Evolutionary conservation across 1,140 invertebrate genomes (phyloP), one percentile per base, ranked within the genome.

Genomic region (Drosophila jambulina): DNA sequence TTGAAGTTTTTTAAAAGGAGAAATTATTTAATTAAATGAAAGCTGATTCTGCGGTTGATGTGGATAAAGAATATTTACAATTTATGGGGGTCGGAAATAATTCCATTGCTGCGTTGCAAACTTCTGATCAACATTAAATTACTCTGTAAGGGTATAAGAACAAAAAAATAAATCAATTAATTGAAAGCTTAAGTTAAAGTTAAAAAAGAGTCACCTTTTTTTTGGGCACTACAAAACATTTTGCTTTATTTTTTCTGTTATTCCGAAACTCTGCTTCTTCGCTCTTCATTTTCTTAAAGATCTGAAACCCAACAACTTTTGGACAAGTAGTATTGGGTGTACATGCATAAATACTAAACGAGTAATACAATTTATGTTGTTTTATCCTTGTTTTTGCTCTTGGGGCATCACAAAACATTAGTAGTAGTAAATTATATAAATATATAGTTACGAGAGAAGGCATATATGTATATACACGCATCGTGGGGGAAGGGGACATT

Each of bases 141-240:
- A 21, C 19, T 10, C 19, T 12, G 19, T 2, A 43, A 43, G 10
- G 42, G 19, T 43, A 45, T 13, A 13, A 45, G 15, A 46, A 23
- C 17, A 21, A 25, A 38, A 8, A n/a, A n/a, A n/a, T n/a, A 56
- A 56, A 54, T 36, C 6, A 23, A 23, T 36, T 2, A 34, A 10
- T 53, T 53, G 17, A 32, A 34, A 36, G 19, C 19, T 54, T 23
- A 34, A 15, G 29, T 21, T 34, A 4, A 9, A 10, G 4, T 7
- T 46, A 6, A 19, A 27, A 59, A n/a, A 32, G 17, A 58, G 4
- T n/a, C 46, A 48, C 23, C 3, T n/a, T 21, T 43, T 57, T 65
- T 74, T 77, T 69, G 79, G 84, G 64, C 74, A 78, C 85, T 84
- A 87, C 85, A 88, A 87, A 86, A 84, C 74, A 53, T 64, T 84